Evolutionary conservation across 2,113 vertebrate genomes (phyloP), one percentile per base, ranked within the genome.

Genomic region (Crotalus viridis): DNA sequence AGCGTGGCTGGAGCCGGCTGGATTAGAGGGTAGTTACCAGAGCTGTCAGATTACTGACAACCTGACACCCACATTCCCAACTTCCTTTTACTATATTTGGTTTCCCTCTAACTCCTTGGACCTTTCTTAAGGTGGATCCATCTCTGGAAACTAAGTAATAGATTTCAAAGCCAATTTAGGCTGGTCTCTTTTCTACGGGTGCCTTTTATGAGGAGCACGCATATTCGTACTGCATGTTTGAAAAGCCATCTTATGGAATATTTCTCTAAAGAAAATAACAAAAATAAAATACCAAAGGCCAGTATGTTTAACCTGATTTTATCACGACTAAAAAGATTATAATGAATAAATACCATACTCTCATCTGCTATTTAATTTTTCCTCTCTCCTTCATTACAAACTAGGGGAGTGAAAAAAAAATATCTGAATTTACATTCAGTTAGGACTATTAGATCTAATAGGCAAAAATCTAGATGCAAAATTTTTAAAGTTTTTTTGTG

Each of bases 31-130:
- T 99, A 99, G 98, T 99, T 99, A 99, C 99, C 98, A 98, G 96
- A 99, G 98, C 99, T 99, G 99, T 99, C 99, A 99, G 98, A 99
- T 98, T 99, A 98, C 99, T 99, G 99, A 99, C 99, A 99, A 98
- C 98, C 98, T 99, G 99, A 99, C 99, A 99, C 98, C 98, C 98
- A 98, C 97, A 98, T 98, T 98, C 98, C 98, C 98, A 99, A 99
- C 98, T 99, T 99, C 98, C 98, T 98, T 98, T 98, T 98, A 95
- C 97, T 97, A 97, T 96, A 98, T 98, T 99, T 99, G 98, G 98
- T 99, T 99, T 99, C 98, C 97, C 95, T 98, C 97, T 98, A 98
- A 90, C 98, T 97, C 95, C 95, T 97, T 95, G 96, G 97, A 97
- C 97, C 96, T 97, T 97, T 98, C 96, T 98, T 98, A 98, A 98